phyloP scores from a whole-genome alignment of 2,888 invertebrate genomes.

The Adela reaumurella region DNA sequence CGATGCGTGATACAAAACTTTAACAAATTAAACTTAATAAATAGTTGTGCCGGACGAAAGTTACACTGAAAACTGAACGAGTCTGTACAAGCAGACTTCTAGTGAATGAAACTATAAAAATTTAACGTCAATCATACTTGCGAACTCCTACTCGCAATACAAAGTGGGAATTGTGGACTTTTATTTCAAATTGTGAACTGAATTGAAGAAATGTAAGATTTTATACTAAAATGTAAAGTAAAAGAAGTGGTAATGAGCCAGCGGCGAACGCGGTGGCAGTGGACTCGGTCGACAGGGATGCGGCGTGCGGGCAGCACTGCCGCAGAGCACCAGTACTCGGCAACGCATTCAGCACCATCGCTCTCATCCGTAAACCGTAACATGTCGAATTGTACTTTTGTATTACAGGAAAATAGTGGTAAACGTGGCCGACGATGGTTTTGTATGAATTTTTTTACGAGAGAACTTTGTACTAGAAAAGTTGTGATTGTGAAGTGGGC shows the following conservation, averaged over 20 bases:
- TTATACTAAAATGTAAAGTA: constrained; percentile 21
- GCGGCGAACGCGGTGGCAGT: too few species aligned
- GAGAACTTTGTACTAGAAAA: too few species aligned
- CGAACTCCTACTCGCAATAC: constrained; percentile 25
- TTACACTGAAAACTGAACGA: constrained; percentile 32
- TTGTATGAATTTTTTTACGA: constrained; percentile 45
- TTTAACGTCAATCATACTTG: constrained; percentile 31
- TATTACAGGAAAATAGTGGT: constrained; percentile 44
- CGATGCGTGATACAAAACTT: constrained; percentile 23
- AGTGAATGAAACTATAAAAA: constrained; percentile 49
- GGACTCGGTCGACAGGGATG: neutral
- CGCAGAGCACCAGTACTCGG: neutral
- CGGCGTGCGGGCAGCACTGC: neutral
- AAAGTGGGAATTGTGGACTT: constrained; percentile 49
- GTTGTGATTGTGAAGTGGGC: too few species aligned
- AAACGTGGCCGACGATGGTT: constrained; percentile 42
- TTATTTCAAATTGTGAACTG: constrained; percentile 54
- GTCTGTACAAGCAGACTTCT: constrained; percentile 42
- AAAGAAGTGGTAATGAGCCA: neutral
- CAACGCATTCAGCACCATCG: neutral
- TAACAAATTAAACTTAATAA: constrained; percentile 50
- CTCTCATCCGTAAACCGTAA: constrained; percentile 14
- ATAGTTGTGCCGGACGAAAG: constrained; percentile 25
- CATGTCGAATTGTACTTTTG: constrained; percentile 41
- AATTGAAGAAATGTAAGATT: constrained; percentile 48